These are phyloP conservation scores for Echiichthys vipera DNA, from an alignment of 2,797 vertebrate species.

Conservation along the genomic window DNA sequence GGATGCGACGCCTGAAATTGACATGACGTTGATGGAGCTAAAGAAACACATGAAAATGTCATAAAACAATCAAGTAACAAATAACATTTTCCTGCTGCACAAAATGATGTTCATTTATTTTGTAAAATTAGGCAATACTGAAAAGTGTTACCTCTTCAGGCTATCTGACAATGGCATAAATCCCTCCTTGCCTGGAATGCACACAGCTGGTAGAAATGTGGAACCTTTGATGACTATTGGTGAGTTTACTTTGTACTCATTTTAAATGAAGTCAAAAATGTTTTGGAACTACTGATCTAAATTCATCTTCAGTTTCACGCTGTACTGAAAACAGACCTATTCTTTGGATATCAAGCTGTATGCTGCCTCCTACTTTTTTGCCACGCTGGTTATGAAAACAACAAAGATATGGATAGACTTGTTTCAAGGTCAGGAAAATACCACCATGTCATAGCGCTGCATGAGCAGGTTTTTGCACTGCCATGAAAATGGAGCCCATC, in stretches of 20 bases:
- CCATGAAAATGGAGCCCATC: slow-evolving; percentile 12
- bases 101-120: neutral
- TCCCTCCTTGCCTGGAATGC: neutral
- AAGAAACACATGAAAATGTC: slow-evolving; percentile 1
- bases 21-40: neutral
- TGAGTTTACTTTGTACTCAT: neutral
- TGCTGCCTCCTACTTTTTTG: neutral
- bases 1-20: neutral
- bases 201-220: neutral
- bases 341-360: neutral
- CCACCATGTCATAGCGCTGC: neutral
- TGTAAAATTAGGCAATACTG: neutral
- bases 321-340: neutral
- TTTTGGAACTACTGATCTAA: neutral
- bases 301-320: neutral
- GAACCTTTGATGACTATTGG: neutral
- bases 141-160: neutral
- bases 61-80: neutral
- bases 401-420: neutral
- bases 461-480: neutral
- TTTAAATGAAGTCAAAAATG: neutral
- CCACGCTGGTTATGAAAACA: neutral
- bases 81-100: no score
- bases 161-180: neutral
- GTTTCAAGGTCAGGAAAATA: slow-evolving; percentile 1